phyloP scores from a whole-genome alignment of 2,797 vertebrate species.

The Parotocinclus haroldoi region DNA sequence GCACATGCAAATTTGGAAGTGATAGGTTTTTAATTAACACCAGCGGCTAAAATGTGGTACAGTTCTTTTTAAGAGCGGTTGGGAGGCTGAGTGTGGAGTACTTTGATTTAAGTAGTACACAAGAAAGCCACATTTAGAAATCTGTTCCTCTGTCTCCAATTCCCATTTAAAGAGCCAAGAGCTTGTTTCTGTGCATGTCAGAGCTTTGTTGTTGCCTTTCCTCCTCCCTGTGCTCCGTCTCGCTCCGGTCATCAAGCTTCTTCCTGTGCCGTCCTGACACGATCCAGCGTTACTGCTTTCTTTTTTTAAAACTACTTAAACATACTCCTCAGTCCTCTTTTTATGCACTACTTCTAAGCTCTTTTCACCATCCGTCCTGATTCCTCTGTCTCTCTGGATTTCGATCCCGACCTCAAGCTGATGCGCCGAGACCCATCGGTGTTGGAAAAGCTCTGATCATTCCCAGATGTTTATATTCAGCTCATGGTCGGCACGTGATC shows the following conservation, averaged over 20 bases:
- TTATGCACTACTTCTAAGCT: not conserved
- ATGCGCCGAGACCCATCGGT: not conserved
- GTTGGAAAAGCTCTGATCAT: not conserved
- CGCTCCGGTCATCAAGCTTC: slow-evolving; percentile 33
- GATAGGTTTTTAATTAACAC: slow-evolving; percentile 5
- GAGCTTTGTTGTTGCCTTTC: slow-evolving; percentile 30
- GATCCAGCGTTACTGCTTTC: slow-evolving; percentile 39
- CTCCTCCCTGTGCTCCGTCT: slow-evolving; percentile 8
- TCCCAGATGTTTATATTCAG: slow-evolving; percentile 5
- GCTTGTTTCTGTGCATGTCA: slow-evolving; percentile 26
- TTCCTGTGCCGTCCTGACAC: slow-evolving; percentile 22
- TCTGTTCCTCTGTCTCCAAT: slow-evolving; percentile 23
- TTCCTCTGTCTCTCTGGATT: no score
- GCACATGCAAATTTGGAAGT: no score
- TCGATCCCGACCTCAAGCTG: no score
- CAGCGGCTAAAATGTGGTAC: not conserved
- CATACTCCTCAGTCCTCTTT: not conserved
- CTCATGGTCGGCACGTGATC: not conserved
- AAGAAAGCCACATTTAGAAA: slow-evolving; percentile 12
- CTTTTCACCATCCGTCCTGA: not conserved
- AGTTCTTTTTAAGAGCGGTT: not conserved
- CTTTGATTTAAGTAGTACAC: slow-evolving; percentile 18
- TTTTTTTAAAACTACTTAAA: slow-evolving; percentile 30
- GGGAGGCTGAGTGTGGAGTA: not conserved
- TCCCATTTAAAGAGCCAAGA: slow-evolving; percentile 26